phyloP scores from a whole-genome alignment of 1,140 invertebrate genomes.

The Lutraria rhynchaena region DNA sequence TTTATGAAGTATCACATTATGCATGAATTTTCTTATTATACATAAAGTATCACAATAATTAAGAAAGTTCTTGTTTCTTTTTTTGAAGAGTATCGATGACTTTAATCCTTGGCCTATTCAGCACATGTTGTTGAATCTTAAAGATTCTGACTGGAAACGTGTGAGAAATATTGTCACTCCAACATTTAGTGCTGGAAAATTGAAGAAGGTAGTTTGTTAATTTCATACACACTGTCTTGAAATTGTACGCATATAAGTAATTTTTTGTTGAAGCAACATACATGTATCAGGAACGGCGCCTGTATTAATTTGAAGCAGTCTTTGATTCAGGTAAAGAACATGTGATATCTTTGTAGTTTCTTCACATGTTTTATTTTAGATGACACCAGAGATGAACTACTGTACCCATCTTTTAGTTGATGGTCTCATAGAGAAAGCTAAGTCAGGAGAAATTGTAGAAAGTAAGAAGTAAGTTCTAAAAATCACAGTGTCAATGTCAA shows the following conservation, averaged over 20 bases:
- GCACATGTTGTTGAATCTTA: slow-evolving; percentile 71
- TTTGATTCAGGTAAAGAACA: too few species aligned
- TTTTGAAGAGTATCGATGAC: not conserved
- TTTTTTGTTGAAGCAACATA: too few species aligned
- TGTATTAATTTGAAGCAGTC: too few species aligned
- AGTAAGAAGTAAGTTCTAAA: slow-evolving; percentile 24
- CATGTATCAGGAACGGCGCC: too few species aligned
- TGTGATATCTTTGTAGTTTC: too few species aligned
- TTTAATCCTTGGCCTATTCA: slow-evolving; percentile 38
- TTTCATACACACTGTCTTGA: too few species aligned
- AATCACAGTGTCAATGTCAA: too few species aligned
- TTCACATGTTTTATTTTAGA: slow-evolving; percentile 6
- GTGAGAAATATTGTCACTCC: slow-evolving; percentile 84
- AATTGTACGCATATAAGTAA: too few species aligned
- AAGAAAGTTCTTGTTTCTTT: too few species aligned
- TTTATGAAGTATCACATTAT: too few species aligned
- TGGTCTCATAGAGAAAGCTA: slow-evolving; percentile 23
- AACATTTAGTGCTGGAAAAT: slow-evolving; percentile 84
- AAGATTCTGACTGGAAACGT: slow-evolving; percentile 83
- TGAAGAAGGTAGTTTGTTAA: slow-evolving; percentile 85
- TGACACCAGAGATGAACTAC: slow-evolving; percentile 39
- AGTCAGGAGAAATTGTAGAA: slow-evolving; percentile 6
- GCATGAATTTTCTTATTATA: too few species aligned
- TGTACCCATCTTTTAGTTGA: slow-evolving; percentile 1
- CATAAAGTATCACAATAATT: too few species aligned